Evolutionary conservation across 2,888 invertebrate genomes (phyloP).

Genomic region (Cryptus viduatorius): DNA sequence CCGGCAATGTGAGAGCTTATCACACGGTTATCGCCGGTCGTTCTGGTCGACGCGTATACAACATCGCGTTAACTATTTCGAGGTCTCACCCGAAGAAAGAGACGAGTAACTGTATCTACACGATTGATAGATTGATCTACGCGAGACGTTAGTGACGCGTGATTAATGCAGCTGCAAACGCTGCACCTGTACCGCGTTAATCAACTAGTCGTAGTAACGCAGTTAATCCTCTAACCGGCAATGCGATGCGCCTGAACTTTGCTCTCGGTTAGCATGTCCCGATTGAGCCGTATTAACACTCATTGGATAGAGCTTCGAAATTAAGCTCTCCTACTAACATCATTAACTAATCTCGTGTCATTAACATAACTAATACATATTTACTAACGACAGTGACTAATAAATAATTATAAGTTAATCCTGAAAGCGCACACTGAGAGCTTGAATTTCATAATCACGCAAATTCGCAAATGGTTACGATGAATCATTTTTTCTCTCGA

Average conservation of each 20-base stretch:
- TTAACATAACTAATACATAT: conserved; percentile 41
- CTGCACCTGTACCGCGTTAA: neutral
- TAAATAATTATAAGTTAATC: neutral
- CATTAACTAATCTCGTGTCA: conserved; percentile 14
- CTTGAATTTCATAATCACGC: neutral
- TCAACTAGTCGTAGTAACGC: neutral
- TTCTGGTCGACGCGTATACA: conserved; percentile 63
- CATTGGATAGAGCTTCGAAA: conserved; percentile 16
- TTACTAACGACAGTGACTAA: conserved; percentile 17
- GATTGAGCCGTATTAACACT: conserved; percentile 60
- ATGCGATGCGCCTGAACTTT: neutral
- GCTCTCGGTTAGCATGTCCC: conserved; percentile 60
- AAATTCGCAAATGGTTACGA: neutral
- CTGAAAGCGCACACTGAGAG: neutral
- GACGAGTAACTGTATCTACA: neutral
- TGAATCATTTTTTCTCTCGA: neutral
- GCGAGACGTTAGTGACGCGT: neutral
- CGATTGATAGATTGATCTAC: neutral
- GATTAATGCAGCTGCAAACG: neutral
- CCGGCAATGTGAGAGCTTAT: conserved; percentile 83
- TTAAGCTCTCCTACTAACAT: conserved; percentile 37
- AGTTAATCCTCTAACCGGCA: neutral
- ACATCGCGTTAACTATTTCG: conserved; percentile 65
- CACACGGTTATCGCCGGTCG: conserved; percentile 80
- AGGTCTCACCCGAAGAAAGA: conserved; percentile 66